These are phyloP conservation scores for Apodemus agrarius DNA, from an alignment of 2,797 vertebrate species.

Conservation along the genomic window DNA sequence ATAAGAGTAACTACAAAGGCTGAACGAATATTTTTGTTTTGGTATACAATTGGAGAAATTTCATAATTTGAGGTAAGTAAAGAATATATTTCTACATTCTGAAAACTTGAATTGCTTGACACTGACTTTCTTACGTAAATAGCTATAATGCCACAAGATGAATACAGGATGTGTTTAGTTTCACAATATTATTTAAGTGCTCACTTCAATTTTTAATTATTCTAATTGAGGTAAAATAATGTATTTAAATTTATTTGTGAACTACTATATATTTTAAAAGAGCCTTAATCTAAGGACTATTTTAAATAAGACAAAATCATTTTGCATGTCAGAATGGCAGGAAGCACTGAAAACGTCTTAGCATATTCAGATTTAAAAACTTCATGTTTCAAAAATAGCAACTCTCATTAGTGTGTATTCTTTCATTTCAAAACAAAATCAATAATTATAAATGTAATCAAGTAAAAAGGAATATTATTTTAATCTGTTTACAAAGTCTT, in stretches of 20 bases:
- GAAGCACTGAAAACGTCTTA: neutral
- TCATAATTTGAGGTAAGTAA: neutral
- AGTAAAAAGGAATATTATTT: conserved; percentile 72
- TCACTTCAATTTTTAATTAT: neutral
- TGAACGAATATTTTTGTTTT: neutral
- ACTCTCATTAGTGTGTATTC: neutral
- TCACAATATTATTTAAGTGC: neutral
- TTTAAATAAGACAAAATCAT: neutral
- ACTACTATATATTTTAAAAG: conserved; percentile 27
- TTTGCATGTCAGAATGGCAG: neutral
- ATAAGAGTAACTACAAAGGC: neutral
- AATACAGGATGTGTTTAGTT: neutral
- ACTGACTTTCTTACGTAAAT: neutral
- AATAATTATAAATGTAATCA: conserved; percentile 65
- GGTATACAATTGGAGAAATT: neutral
- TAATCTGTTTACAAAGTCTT: conserved; percentile 59
- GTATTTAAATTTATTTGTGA: neutral
- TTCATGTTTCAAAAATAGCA: conserved; percentile 26
- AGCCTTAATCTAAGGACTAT: neutral
- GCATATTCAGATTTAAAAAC: neutral
- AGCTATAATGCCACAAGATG: neutral
- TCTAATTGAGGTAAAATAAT: neutral
- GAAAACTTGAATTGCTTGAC: neutral
- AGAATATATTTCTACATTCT: neutral
- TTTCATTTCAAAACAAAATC: conserved; percentile 54